Base-by-base conservation (phyloP, 2,797 vertebrate genomes). In the Lepilemur septentrionalis region DNA sequence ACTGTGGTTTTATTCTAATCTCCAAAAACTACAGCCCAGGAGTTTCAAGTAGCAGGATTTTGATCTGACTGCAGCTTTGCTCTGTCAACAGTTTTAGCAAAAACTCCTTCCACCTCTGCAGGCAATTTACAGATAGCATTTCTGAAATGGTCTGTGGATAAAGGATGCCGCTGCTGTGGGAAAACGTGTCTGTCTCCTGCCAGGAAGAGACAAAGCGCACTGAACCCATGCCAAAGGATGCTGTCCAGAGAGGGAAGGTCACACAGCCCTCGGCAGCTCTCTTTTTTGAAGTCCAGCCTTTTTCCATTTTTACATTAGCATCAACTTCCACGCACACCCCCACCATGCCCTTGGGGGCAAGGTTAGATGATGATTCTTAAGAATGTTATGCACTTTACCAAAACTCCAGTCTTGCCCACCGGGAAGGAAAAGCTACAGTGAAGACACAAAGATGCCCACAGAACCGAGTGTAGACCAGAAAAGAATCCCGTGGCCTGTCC, bases 61-160 rank as follows among this genome's bases (percentile, higher is more conserved):
- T 89, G 35, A 91, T 78, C 63, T 65, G 80, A 35, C 50, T 14
- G 46, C 80, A 52, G 76, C 90, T 95, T 85, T 63, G 88, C 87
- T 90, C 75, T 46, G 93, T 94, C 95, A 52, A 96, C 95, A 70
- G 61, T 92, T 92, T 95, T 43, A 94, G 89, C 61, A 52, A 84
- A 73, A 83, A 38, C 30, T 18, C 91, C 81, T 70, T 50, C 79
- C 46, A 73, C 78, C 87, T 87, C 72, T 14, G 25, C 92, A 82
- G 83, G 48, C 84, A 63, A 4, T 93, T 90, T 76, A 73, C 87
- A 94, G 95, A 82, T 0, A 90, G 61, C 70, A 11, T 73, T 92
- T 95, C 96, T 93, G 84, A 93, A 93, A 93, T 1, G n/a, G 76
- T 38, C 69, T 93, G 81, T 91, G 97, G 87, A 61, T 65, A 90